phyloP scores from a whole-genome alignment of 2,113 vertebrate genomes.

The Chaetura pelagica region DNA sequence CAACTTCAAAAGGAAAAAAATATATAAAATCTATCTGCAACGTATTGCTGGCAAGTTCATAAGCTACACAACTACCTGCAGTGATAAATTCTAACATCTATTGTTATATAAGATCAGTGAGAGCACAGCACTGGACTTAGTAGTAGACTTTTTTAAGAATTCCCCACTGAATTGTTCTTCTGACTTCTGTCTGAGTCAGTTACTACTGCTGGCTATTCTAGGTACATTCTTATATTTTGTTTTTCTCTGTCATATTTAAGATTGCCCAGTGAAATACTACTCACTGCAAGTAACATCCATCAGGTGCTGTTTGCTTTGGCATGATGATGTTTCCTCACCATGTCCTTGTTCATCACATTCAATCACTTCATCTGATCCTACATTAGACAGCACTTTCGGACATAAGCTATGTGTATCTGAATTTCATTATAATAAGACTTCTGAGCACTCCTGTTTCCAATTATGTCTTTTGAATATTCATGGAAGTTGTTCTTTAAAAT shows the following conservation, averaged over 20 bases:
- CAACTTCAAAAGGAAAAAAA: neutral
- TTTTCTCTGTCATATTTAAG: neutral
- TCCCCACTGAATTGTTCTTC: neutral
- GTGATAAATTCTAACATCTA: neutral
- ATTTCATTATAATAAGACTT: neutral
- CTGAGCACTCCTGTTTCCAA: neutral
- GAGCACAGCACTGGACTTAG: neutral
- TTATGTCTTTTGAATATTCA: neutral
- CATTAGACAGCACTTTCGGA: neutral
- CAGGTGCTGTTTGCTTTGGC: neutral
- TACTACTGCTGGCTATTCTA: neutral
- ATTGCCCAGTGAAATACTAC: neutral
- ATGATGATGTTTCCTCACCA: neutral
- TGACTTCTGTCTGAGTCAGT: neutral
- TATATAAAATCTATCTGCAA: neutral
- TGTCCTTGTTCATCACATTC: neutral
- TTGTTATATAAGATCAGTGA: neutral
- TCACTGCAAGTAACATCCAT: neutral
- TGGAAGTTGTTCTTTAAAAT: neutral
- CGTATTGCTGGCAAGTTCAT: neutral
- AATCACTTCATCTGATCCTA: neutral
- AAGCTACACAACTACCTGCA: neutral
- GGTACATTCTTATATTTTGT: neutral
- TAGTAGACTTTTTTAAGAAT: neutral
- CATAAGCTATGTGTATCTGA: neutral